phyloP scores from a whole-genome alignment of 2,888 invertebrate species.

The Mythimna albipuncta region DNA sequence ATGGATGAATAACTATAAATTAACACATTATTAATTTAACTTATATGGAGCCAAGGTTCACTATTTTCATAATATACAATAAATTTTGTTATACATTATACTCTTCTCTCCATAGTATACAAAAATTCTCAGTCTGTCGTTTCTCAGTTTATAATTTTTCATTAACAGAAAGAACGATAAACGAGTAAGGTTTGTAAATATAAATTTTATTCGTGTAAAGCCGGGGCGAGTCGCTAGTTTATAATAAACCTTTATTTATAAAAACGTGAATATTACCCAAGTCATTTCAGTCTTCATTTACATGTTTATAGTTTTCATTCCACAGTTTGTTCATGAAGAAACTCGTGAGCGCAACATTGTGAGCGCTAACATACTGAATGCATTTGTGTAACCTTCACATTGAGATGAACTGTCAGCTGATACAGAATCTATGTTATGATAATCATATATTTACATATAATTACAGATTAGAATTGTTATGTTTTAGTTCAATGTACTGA shows the following conservation, averaged over 20 bases:
- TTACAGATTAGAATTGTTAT: constrained; percentile 13
- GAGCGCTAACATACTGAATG: constrained; percentile 14
- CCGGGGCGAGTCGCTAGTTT: neutral
- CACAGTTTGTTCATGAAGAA: constrained; percentile 34
- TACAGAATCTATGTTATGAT: constrained; percentile 21
- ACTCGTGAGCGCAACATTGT: constrained; percentile 24
- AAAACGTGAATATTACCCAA: neutral
- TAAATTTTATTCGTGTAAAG: too few relatives aligned
- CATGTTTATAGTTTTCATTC: constrained; percentile 30
- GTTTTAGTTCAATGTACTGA: constrained; percentile 5
- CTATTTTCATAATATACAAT: too few relatives aligned
- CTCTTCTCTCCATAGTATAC: too few relatives aligned
- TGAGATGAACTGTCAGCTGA: constrained; percentile 22
- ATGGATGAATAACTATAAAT: too few relatives aligned
- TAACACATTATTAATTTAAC: too few relatives aligned
- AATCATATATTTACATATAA: neutral
- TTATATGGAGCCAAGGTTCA: too few relatives aligned
- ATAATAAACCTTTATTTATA: neutral
- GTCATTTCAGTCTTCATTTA: constrained; percentile 14
- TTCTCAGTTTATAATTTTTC: too few relatives aligned
- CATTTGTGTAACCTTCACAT: constrained; percentile 39
- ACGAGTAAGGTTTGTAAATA: too few relatives aligned
- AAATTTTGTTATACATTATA: too few relatives aligned
- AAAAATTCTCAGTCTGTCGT: too few relatives aligned
- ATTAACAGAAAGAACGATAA: too few relatives aligned